Evolutionary conservation across 1,140 invertebrate species (phyloP), one percentile per base, ranked within the genome.

Genomic region (Melanaphis sacchari): DNA sequence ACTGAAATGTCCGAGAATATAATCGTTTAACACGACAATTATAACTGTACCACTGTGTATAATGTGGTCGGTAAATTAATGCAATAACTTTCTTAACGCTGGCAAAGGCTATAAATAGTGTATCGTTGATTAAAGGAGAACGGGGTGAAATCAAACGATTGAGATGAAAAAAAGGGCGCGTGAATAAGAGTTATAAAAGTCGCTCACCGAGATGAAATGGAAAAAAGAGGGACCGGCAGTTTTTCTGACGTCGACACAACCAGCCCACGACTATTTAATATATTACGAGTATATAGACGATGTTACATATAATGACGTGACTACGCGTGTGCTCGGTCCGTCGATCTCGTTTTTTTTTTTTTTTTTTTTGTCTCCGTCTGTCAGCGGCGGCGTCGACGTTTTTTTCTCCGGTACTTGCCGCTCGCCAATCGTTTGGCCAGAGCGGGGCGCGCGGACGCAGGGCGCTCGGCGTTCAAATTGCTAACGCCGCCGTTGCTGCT

Each of bases 331-430:
- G 82, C 84, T 26, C 84, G 40, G 84, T 43, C 84, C 84, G 84
- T 26, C 26, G 26, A 40, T 84, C 82, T 40, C 40, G 40, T 85
- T 76, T 76, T 76, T 76, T 76, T n/a, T 82, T 36, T 21, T 38
- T 85, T 76, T 76, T 76, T 76, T 76, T n/a, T 82, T 36, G 36
- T 38, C 36, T 21, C 43, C 87, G n/a, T 38, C 87, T 26, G 26
- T 31, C 49, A 49, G 49, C 49, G 87, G 21, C 46, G 88, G 88
- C n/a, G 87, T 52, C n/a, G 87, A 89, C 87, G 46, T 90, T 90
- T 54, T 54, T 41, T 24, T 26, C 88, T 38, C 54, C 89, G 89
- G n/a, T 6, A 18, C 59, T 31, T 31, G 2, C 87, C n/a, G 36
- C 87, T 18, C 46, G 24, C 22, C 85, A 0, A 15, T 36, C 85